phyloP scores from a whole-genome alignment of 2,113 vertebrate genomes.

The Sceloporus tristichus region DNA sequence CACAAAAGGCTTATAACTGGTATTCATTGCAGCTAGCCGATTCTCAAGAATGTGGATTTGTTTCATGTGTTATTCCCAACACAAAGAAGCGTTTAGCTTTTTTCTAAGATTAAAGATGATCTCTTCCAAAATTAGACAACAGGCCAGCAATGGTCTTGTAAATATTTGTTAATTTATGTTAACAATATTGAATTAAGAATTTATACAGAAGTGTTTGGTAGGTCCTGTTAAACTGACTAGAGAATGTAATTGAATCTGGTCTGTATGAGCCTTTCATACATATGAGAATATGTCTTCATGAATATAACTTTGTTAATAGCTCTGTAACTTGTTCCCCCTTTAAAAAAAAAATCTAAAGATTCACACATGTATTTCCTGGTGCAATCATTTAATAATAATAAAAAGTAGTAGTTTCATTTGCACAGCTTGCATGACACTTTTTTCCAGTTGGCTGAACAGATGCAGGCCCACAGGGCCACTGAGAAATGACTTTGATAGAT shows the following conservation, averaged over 20 bases:
- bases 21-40: neutral
- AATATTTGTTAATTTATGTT: neutral
- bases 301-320: slow-evolving; percentile 10
- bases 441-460: slow-evolving; percentile 85
- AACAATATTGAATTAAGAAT: slow-evolving; percentile 20
- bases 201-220: neutral
- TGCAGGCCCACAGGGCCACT: slow-evolving; percentile 76
- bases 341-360: slow-evolving; percentile 25
- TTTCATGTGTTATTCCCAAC: neutral
- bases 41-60: neutral
- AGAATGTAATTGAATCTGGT: slow-evolving; percentile 23
- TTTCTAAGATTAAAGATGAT: neutral
- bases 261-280: neutral
- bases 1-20: neutral
- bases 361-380: slow-evolving; percentile 49
- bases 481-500: slow-evolving; percentile 86
- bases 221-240: neutral
- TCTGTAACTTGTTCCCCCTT: slow-evolving; percentile 26
- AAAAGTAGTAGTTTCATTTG: slow-evolving; percentile 71
- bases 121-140: slow-evolving; percentile 1
- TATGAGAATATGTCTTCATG: neutral
- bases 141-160: neutral
- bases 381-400: slow-evolving; percentile 45
- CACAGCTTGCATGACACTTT: slow-evolving; percentile 77
- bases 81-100: neutral